Evolutionary conservation across 2,113 vertebrate genomes (phyloP), one percentile per base, ranked within the genome.

Genomic region (Cromileptes altivelis): DNA sequence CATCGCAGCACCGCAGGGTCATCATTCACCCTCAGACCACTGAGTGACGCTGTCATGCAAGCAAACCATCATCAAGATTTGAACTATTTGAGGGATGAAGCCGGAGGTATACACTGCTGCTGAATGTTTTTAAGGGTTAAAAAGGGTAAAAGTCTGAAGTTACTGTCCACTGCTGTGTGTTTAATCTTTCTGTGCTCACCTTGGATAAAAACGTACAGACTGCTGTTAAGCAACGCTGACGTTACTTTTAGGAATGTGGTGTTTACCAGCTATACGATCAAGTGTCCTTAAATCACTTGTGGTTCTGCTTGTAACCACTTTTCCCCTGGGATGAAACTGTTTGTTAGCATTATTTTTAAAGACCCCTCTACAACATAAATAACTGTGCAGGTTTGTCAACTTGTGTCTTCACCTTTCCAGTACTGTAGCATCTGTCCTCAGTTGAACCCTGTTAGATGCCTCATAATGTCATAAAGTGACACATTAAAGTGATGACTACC

Each of bases 241-340:
- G n/a, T 78, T 70, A 42, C 71, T 61, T 70, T 27, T 27, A 25
- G 71, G 62, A 62, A 57, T 78, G 70, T 84, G 60, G 67, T 61
- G 30, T 40, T 58, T 18, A 5, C 37, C 21, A 68, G 52, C 21
- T 57, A 14, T 76, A 42, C 42, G 47, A 45, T 71, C 61, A 71
- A 23, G 64, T 70, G 58, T 52, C 30, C 47, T 80, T 45, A 58
- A 76, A 33, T 81, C 61, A 65, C 33, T 77, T 30, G 37, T 76
- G 53, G 47, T 53, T 64, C 56, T 73, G 23, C 57, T 72, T 64
- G 55, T 80, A 56, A 52, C 50, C 56, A 53, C 23, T 62, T 49
- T 45, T 33, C 37, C 17, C 61, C 50, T 55, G 30, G 4, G 40
- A 25, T 78, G 5, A 58, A 53, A 23, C 10, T 18, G 52, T 79